These are phyloP conservation scores for Decapterus maruadsi DNA, from an alignment of 2,797 vertebrate genomes.

Conservation along the genomic window DNA sequence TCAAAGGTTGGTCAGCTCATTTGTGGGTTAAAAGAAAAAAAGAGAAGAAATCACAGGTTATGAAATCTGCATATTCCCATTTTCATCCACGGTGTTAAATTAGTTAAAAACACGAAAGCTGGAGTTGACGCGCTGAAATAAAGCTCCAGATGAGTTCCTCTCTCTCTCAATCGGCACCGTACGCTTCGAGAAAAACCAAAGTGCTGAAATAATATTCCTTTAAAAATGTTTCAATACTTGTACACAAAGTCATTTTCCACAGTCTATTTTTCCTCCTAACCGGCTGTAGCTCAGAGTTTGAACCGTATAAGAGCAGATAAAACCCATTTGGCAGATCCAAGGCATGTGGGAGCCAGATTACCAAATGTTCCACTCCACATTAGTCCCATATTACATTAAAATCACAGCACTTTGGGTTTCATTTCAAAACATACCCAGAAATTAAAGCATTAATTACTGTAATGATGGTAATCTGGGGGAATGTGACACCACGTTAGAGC, in stretches of 20 bases:
- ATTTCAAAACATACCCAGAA: conserved; percentile 82
- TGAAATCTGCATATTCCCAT: conserved; percentile 55
- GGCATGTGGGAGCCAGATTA: conserved; percentile 78
- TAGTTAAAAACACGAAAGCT: conserved; percentile 23
- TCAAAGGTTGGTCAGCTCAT: conserved; percentile 48
- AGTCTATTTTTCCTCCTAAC: conserved; percentile 44
- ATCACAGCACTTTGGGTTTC: conserved; percentile 75
- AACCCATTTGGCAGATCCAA: conserved; percentile 72
- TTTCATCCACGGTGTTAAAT: conserved; percentile 44
- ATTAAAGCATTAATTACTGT: conserved; percentile 84
- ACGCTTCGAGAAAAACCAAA: conserved; percentile 18
- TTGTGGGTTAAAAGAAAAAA: neutral
- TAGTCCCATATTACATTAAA: conserved; percentile 80
- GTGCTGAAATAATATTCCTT: neutral
- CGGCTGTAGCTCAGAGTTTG: conserved; percentile 61
- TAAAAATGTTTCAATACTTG: conserved; percentile 28
- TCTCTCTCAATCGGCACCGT: conserved; percentile 5
- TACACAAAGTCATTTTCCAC: conserved; percentile 47
- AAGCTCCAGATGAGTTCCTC: conserved; percentile 26
- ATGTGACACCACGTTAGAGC: conserved; percentile 82
- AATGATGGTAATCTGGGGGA: conserved; percentile 83
- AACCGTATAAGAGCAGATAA: conserved; percentile 72
- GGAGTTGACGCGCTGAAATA: conserved; percentile 20
- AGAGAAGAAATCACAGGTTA: conserved; percentile 38
- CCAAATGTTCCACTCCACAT: conserved; percentile 78